Conservation (phyloP, 2,888 invertebrate species). For the Sphaerophoria rueppellii region DNA sequence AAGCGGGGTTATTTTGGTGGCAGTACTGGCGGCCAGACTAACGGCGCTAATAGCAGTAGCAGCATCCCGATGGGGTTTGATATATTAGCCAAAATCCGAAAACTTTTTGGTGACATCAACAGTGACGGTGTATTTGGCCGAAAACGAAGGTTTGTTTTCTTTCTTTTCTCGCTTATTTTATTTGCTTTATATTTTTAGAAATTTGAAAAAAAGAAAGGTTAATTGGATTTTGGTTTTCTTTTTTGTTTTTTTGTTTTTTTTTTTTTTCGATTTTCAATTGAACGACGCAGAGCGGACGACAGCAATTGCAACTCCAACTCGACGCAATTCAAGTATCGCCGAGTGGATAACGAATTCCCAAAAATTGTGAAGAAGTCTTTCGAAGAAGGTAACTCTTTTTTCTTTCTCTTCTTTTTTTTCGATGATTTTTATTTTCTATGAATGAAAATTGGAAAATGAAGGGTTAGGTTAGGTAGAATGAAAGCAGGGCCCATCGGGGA, state of each 20-base stretch:
- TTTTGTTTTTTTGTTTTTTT: slow-evolving; percentile 9
- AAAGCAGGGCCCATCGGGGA: too few relatives aligned
- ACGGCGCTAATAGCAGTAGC: slow-evolving; percentile 58
- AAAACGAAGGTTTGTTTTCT: slow-evolving; percentile 75
- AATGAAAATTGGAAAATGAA: not conserved
- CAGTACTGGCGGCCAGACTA: slow-evolving; percentile 49
- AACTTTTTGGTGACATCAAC: slow-evolving; percentile 69
- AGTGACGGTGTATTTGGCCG: slow-evolving; percentile 67
- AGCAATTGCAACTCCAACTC: slow-evolving; percentile 74
- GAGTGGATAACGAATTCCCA: slow-evolving; percentile 77
- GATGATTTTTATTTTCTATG: not conserved
- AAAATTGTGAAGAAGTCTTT: slow-evolving; percentile 76
- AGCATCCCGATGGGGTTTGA: slow-evolving; percentile 79
- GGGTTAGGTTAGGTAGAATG: not conserved
- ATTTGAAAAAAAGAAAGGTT: slow-evolving; percentile 2
- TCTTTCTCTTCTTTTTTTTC: not conserved
- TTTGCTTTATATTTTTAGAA: not conserved
- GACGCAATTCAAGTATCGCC: slow-evolving; percentile 77
- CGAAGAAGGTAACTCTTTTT: slow-evolving; percentile 75
- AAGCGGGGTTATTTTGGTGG: slow-evolving; percentile 29
- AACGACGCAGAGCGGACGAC: slow-evolving; percentile 72
- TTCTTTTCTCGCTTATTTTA: too few relatives aligned
- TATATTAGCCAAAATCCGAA: slow-evolving; percentile 75
- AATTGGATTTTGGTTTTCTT: slow-evolving; percentile 27
- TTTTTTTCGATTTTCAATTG: slow-evolving; percentile 21